These are phyloP conservation scores for Holothuria glaberrima DNA, from an alignment of 35 echinoderm and acorn worm genomes.

Conservation along the genomic window DNA sequence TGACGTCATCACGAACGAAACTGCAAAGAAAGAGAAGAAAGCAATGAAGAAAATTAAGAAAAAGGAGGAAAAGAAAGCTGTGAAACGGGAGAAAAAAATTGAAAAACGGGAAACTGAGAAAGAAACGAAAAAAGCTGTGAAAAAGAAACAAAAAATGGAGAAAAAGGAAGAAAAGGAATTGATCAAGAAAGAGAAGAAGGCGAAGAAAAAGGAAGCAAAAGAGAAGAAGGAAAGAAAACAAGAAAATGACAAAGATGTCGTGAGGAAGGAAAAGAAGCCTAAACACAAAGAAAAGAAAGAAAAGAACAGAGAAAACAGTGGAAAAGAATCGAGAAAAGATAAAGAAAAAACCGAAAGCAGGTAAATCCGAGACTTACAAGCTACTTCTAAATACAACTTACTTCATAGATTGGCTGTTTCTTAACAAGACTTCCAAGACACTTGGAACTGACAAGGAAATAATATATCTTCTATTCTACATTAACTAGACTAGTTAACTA, in stretches of 20 bases:
- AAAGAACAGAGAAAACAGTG: neutral
- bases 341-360: too few species aligned
- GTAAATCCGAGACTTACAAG: too few species aligned
- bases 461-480: too few species aligned
- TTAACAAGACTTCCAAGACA: too few species aligned
- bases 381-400: too few species aligned
- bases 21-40: neutral
- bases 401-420: too few species aligned
- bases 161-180: conserved; percentile 1
- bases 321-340: neutral
- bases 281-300: neutral
- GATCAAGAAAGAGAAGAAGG: conserved; percentile 34
- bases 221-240: neutral
- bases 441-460: too few species aligned
- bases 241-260: neutral
- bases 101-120: neutral
- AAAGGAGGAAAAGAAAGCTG: conserved; percentile 19
- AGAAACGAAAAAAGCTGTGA: conserved; percentile 16
- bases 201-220: conserved; percentile 14
- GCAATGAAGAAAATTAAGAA: conserved; percentile 29
- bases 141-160: neutral
- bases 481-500: too few species aligned
- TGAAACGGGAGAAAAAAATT: conserved; percentile 23
- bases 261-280: neutral
- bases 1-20: neutral